phyloP scores from a whole-genome alignment of 2,888 invertebrate species.

The Noctua janthe region DNA sequence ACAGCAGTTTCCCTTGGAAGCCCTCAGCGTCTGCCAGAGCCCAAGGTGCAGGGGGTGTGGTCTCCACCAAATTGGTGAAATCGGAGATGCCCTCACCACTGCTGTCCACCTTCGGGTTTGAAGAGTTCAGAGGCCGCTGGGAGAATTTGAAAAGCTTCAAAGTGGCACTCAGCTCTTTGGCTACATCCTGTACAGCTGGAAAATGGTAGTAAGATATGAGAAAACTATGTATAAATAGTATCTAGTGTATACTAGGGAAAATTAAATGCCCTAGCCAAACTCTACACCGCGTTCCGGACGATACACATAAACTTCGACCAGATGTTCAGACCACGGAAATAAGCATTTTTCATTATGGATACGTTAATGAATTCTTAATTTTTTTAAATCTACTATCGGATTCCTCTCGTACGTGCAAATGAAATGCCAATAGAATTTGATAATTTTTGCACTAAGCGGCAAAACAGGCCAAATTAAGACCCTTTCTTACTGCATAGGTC shows the following conservation, averaged over 20 bases:
- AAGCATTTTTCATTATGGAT: too few relatives aligned
- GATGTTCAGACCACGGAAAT: too few relatives aligned
- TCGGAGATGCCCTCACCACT: conserved; percentile 88
- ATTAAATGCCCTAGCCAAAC: background rate
- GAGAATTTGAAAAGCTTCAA: conserved; percentile 92
- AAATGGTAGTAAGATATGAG: conserved; percentile 52
- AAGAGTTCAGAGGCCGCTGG: conserved; percentile 77
- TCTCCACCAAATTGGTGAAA: conserved; percentile 90
- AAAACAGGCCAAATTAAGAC: too few relatives aligned
- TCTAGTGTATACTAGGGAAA: background rate
- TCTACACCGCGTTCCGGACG: background rate
- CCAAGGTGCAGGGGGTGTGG: conserved; percentile 90
- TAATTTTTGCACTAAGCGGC: too few relatives aligned
- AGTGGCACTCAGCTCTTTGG: conserved; percentile 92
- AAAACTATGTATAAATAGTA: background rate
- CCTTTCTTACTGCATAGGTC: too few relatives aligned
- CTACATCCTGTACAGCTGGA: conserved; percentile 93
- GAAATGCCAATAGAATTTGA: too few relatives aligned
- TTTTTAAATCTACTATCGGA: too few relatives aligned
- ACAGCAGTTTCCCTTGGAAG: conserved; percentile 95
- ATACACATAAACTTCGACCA: too few relatives aligned
- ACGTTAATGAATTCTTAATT: too few relatives aligned
- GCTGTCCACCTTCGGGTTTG: conserved; percentile 66
- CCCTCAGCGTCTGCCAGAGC: conserved; percentile 90
- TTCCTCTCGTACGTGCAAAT: too few relatives aligned